These are phyloP conservation scores for Amblyornis subalaris DNA, from an alignment of 2,113 vertebrate genomes.

Conservation along the genomic window DNA sequence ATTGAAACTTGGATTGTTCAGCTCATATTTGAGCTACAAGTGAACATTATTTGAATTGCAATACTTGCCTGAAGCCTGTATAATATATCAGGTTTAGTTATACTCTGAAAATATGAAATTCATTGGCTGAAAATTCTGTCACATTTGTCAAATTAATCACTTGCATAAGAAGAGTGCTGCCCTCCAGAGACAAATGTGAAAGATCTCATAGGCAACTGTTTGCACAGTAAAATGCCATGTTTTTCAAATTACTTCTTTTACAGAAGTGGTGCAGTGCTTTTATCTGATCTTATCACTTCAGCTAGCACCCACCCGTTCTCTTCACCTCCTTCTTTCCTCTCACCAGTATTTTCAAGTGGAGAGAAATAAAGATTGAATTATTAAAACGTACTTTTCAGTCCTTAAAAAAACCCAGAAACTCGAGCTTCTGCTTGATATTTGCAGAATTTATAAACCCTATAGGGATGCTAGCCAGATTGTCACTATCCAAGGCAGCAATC, in stretches of 20 bases:
- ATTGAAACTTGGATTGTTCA: not conserved
- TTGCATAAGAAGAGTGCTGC: not conserved
- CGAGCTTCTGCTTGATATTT: not conserved
- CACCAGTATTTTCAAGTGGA: not conserved
- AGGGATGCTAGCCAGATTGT: not conserved
- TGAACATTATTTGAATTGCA: conserved; percentile 6
- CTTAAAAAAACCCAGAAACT: not conserved
- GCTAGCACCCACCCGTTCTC: not conserved
- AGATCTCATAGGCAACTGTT: not conserved
- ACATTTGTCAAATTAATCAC: conserved; percentile 33
- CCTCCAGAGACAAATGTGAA: conserved; percentile 6
- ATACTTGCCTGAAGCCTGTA: not conserved
- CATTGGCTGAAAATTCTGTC: conserved; percentile 34
- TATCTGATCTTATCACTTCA: not conserved
- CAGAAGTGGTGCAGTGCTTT: not conserved
- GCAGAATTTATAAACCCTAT: not conserved
- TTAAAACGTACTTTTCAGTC: not conserved
- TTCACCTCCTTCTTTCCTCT: not conserved
- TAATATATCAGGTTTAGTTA: conserved; percentile 21
- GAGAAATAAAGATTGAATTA: not conserved
- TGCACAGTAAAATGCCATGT: not conserved
- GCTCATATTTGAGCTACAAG: not conserved
- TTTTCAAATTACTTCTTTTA: not conserved
- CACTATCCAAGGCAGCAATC: not conserved
- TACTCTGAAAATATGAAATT: conserved; percentile 2